phyloP scores from a whole-genome alignment of 2,888 invertebrate genomes.

The Antitype chi region DNA sequence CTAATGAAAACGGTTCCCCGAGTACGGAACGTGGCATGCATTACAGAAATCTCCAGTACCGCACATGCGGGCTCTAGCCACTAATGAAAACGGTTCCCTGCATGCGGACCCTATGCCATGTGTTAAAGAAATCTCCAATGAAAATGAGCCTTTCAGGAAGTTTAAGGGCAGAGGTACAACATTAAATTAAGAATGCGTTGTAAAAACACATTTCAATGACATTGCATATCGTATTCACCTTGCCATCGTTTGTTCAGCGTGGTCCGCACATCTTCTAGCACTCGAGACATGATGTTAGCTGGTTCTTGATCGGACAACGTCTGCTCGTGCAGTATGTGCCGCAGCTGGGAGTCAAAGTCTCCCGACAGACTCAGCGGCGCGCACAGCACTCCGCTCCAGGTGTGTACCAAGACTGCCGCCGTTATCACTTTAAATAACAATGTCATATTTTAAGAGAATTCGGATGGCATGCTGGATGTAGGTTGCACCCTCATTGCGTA shows the following conservation, averaged over 20 bases:
- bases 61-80: too few species aligned
- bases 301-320: background rate
- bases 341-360: constrained; percentile 40
- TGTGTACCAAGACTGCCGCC: background rate
- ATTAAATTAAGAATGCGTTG: background rate
- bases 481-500: too few species aligned
- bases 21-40: too few species aligned
- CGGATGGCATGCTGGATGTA: too few species aligned
- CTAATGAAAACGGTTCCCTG: background rate
- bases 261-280: constrained; percentile 5
- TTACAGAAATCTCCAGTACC: too few species aligned
- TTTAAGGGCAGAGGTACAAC: background rate
- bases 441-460: too few species aligned
- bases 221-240: constrained; percentile 11
- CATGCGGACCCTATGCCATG: background rate
- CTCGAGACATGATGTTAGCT: background rate
- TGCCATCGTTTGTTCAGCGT: constrained; percentile 30
- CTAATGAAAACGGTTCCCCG: too few species aligned
- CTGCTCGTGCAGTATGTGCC: background rate
- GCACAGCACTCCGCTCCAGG: background rate
- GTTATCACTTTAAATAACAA: constrained; percentile 2
- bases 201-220: background rate
- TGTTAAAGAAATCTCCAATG: background rate
- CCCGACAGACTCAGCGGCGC: constrained; percentile 16
- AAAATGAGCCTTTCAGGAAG: background rate